Base-by-base conservation (phyloP, 2,888 invertebrate species). In the Beris morrisii region DNA sequence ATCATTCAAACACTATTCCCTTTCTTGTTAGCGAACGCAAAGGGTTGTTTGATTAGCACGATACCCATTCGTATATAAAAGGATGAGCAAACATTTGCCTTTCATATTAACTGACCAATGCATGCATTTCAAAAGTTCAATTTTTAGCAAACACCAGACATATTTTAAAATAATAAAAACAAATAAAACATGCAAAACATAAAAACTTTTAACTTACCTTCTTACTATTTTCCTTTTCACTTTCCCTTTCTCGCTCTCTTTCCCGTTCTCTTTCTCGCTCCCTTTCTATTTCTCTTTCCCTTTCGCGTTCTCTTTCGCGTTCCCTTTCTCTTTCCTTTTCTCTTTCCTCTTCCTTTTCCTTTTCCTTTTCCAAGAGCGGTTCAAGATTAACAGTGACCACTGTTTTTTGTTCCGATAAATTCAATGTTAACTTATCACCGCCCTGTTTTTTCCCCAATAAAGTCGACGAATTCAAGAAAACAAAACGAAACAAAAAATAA, bases 401-500 rank as follows among this genome's bases (percentile, higher is more conserved):
- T n/a, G 50, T 43, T 61, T 61, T 61, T 43, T 32, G 61, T 38
- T 61, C 61, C 22, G 61, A 85, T 73, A 88, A 85, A 69, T 86
- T 85, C 68, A 88, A 79, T 64, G 88, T 88, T 75, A 88, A 78
- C 77, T 88, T 88, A 77, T 88, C 88, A 73, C 88, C 88, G 72
- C 88, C 88, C 88, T 88, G 76, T 63, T 57, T 59, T 63, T 63
- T 64, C 54, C 54, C 59, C 61, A 71, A 70, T 56, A 64, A 15
- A 64, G 22, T 67, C 54, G 67, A 45, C 28, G 22, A 12, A 52
- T 22, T 28, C 9, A 54, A 65, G 64, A 52, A 67, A 66, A 57
- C 61, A 59, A 57, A 38, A 56, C 44, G 48, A 66, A 56, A 5
- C 30, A 32, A 11, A 9, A 44, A 32, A 11, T 28, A 67, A 43